These are phyloP conservation scores for Lipotes vexillifer DNA, from an alignment of 2,113 vertebrate genomes.

Conservation along the genomic window DNA sequence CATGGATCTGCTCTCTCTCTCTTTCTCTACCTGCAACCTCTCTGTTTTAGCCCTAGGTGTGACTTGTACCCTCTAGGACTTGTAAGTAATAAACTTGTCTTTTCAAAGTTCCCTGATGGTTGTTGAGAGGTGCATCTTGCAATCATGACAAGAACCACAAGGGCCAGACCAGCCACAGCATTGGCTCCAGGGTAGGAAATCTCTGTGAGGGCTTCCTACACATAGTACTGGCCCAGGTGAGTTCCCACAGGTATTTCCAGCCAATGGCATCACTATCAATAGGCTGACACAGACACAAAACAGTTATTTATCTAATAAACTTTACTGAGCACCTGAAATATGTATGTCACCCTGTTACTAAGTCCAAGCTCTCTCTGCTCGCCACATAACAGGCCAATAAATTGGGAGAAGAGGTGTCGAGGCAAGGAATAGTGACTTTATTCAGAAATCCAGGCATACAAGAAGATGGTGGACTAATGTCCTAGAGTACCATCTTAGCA, in stretches of 20 bases:
- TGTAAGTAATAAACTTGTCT: neutral
- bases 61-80: neutral
- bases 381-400: too few relatives aligned
- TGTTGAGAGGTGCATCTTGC: neutral
- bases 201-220: neutral
- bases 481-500: too few relatives aligned
- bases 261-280: neutral
- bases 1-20: neutral
- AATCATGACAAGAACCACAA: neutral
- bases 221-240: neutral
- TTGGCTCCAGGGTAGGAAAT: neutral
- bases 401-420: too few relatives aligned
- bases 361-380: too few relatives aligned
- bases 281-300: neutral
- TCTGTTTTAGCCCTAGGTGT: neutral
- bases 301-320: neutral
- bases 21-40: neutral
- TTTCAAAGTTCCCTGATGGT: neutral
- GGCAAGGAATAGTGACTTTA: too few relatives aligned
- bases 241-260: neutral
- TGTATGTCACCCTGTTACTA: neutral
- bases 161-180: neutral
- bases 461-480: too few relatives aligned
- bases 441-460: too few relatives aligned
- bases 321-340: neutral